phyloP scores from a whole-genome alignment of 1,140 invertebrate genomes.

The Hydropsyche tenuis region DNA sequence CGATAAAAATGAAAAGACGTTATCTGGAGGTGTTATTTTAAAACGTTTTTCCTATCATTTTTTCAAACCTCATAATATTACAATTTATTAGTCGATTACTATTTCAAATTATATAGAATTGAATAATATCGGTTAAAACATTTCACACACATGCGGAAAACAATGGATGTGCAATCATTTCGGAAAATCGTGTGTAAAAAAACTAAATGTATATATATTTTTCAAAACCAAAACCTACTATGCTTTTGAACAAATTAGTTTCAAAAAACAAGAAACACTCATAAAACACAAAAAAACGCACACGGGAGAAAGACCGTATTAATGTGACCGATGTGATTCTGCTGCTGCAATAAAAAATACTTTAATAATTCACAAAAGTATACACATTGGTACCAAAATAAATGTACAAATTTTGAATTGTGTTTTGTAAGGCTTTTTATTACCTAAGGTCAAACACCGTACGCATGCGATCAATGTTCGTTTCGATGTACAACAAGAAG shows the following conservation, averaged over 20 bases:
- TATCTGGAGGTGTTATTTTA: too few relatives aligned
- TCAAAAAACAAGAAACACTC: conserved; percentile 41
- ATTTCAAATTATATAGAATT: neutral
- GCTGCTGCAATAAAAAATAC: conserved; percentile 42
- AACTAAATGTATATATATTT: neutral
- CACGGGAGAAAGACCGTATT: conserved; percentile 36
- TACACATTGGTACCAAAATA: conserved; percentile 47
- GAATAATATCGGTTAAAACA: neutral
- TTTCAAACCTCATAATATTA: neutral
- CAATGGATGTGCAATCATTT: conserved; percentile 37
- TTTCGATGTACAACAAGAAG: conserved; percentile 43
- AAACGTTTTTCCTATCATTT: neutral
- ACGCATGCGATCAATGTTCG: conserved; percentile 36
- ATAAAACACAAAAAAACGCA: conserved; percentile 43
- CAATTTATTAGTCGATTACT: too few relatives aligned
- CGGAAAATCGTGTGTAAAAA: conserved; percentile 38
- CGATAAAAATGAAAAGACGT: conserved; percentile 6
- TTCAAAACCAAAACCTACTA: neutral
- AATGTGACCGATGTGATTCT: conserved; percentile 40
- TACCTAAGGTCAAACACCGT: conserved; percentile 46
- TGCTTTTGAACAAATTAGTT: conserved; percentile 24
- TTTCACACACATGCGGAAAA: conserved; percentile 35
- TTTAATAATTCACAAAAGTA: conserved; percentile 39
- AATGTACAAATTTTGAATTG: neutral
- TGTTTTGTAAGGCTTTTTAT: neutral